A percentile compares a stretch with the other conserved stretches of the same genome.
Evolutionary conservation across 2,797 vertebrate species (phyloP).

Genomic region (Halcyon chelicuti): DNA sequence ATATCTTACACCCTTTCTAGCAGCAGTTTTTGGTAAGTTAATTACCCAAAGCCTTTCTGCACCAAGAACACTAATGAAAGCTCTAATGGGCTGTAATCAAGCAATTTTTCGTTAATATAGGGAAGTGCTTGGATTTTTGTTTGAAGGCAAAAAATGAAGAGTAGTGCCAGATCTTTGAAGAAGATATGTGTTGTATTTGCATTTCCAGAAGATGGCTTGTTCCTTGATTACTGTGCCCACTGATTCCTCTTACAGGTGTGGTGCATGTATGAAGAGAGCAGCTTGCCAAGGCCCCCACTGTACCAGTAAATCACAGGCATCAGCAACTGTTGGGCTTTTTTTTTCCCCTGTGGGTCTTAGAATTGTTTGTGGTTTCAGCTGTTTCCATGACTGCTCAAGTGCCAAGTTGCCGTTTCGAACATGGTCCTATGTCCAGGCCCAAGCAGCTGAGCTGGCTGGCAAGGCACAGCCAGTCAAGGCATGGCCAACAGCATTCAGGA

Average conservation of each 20-base stretch:
- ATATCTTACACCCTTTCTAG: background rate
- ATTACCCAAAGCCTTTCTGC: slow-evolving; percentile 20
- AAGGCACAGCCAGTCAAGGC: background rate
- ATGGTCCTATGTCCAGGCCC: background rate
- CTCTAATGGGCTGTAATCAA: background rate
- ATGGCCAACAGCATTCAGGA: background rate
- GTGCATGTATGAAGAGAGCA: background rate
- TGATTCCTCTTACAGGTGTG: background rate
- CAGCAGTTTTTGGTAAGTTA: background rate
- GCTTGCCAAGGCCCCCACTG: background rate
- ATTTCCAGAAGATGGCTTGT: background rate
- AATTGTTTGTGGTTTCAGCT: slow-evolving; percentile 21
- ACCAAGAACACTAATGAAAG: slow-evolving; percentile 10
- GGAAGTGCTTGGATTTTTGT: background rate
- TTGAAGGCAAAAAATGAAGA: background rate
- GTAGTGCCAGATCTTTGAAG: background rate
- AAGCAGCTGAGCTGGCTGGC: background rate
- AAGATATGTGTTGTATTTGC: background rate
- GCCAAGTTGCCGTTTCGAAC: background rate
- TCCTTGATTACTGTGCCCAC: background rate
- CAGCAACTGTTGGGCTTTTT: background rate
- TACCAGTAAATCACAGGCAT: slow-evolving; percentile 5
- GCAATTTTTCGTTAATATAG: background rate
- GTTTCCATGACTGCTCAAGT: background rate
- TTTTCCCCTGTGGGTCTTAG: background rate